Conservation (phyloP, 2,888 invertebrate species). For the Lamproptera curius region DNA sequence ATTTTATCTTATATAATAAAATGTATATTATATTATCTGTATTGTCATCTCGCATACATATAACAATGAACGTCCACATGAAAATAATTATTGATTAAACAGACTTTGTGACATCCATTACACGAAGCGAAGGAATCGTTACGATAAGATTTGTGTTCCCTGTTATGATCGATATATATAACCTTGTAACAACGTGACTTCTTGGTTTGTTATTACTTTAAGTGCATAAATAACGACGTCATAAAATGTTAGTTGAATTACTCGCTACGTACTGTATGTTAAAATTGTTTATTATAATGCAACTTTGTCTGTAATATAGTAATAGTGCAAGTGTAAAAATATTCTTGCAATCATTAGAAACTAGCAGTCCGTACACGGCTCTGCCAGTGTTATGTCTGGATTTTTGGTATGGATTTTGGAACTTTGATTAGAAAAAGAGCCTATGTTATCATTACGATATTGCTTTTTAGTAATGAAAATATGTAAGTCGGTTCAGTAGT, state of each 20-base stretch:
- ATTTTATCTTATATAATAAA: no score
- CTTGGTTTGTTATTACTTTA: background rate
- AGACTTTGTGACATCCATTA: slow-evolving; percentile 1
- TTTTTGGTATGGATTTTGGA: background rate
- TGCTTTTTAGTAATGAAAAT: no score
- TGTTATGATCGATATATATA: slow-evolving; percentile 10
- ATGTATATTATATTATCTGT: no score
- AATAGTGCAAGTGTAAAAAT: background rate
- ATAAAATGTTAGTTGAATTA: slow-evolving; percentile 8
- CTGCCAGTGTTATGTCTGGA: background rate
- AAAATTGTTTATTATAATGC: background rate
- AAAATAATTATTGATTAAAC: background rate
- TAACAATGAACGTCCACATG: no score
- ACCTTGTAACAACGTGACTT: slow-evolving; percentile 8
- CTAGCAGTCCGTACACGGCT: no score
- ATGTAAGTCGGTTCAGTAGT: no score
- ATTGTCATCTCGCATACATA: no score
- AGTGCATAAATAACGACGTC: slow-evolving; percentile 6
- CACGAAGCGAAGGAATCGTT: background rate
- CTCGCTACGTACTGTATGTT: background rate
- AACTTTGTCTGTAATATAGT: background rate
- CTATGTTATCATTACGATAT: background rate
- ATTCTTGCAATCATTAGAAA: background rate
- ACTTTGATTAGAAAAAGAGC: background rate
- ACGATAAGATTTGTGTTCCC: slow-evolving; percentile 3